A percentile compares a stretch with the other conserved stretches of the same genome.
phyloP scores from a whole-genome alignment of 2,113 vertebrate genomes.

The Perca flavescens region DNA sequence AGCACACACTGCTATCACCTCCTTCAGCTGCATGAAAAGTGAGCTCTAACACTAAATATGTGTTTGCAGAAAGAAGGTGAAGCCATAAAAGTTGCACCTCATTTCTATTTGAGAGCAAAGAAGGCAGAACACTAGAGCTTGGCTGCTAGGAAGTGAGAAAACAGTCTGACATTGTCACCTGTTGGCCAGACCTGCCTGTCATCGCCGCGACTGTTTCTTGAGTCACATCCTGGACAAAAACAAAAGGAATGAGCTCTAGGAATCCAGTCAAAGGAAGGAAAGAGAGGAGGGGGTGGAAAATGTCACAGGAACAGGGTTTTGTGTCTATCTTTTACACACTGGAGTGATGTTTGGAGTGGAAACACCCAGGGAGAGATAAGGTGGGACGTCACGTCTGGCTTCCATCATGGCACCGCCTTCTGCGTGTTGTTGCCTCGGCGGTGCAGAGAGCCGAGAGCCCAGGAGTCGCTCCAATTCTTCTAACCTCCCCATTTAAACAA shows the following conservation, averaged over 20 bases:
- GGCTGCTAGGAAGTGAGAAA: constrained; percentile 23
- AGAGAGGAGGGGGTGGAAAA: constrained; percentile 45
- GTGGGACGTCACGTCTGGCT: constrained; percentile 80
- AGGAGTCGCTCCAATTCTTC: constrained; percentile 42
- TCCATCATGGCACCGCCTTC: constrained; percentile 73
- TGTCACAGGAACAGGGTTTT: constrained; percentile 33
- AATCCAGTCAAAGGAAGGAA: constrained; percentile 72
- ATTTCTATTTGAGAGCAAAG: constrained; percentile 37
- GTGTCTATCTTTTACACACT: constrained; percentile 63
- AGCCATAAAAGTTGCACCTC: constrained; percentile 56
- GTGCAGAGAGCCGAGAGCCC: background rate
- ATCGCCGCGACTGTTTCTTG: background rate
- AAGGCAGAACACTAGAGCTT: background rate
- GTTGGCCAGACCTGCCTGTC: constrained; percentile 26
- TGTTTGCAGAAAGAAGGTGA: constrained; percentile 48
- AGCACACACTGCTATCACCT: constrained; percentile 46
- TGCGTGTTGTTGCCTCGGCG: constrained; percentile 31
- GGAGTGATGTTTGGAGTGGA: constrained; percentile 74
- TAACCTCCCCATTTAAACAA: constrained; percentile 60
- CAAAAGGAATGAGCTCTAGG: constrained; percentile 61
- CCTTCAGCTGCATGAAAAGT: constrained; percentile 39
- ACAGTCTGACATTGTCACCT: constrained; percentile 39
- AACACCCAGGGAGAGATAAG: constrained; percentile 82
- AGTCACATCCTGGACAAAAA: constrained; percentile 71
- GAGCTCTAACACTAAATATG: constrained; percentile 26